These are phyloP conservation scores for Apamea crenata DNA, from an alignment of 2,888 invertebrate genomes.

Conservation along the genomic window DNA sequence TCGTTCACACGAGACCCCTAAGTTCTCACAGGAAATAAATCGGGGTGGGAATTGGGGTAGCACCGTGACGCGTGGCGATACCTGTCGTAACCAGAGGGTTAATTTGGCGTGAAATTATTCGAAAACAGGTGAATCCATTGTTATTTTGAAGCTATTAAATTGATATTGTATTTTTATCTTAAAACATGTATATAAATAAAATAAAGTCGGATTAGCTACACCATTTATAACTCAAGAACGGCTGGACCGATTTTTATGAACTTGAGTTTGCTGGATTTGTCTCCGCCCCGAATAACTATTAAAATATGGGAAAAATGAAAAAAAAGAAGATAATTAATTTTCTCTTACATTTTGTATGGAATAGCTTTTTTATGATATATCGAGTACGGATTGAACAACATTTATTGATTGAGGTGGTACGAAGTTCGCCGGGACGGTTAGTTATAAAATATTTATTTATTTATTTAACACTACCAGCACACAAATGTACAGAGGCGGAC, in stretches of 20 bases:
- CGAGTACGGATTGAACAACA: no score
- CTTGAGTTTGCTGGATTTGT: no score
- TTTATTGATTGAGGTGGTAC: no score
- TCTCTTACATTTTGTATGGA: background rate
- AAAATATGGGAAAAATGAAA: no score
- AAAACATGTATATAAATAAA: background rate
- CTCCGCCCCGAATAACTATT: no score
- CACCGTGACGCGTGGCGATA: conserved; percentile 57
- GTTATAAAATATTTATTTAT: background rate
- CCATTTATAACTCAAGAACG: no score
- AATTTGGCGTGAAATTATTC: conserved; percentile 42
- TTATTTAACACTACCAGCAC: no score
- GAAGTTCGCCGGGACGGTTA: no score
- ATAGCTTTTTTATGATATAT: no score
- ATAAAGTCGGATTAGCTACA: no score
- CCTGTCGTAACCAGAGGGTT: conserved; percentile 36
- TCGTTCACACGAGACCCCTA: conserved; percentile 42
- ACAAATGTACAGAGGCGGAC: no score
- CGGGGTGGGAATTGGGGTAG: conserved; percentile 48
- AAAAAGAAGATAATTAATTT: background rate
- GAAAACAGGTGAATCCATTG: conserved; percentile 12
- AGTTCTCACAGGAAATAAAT: conserved; percentile 49
- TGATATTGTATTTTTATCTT: background rate
- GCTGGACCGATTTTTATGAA: no score
- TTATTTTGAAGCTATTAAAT: background rate